These are phyloP conservation scores for Styela plicata DNA, from an alignment of 23 tunicate genomes.

Conservation along the genomic window DNA sequence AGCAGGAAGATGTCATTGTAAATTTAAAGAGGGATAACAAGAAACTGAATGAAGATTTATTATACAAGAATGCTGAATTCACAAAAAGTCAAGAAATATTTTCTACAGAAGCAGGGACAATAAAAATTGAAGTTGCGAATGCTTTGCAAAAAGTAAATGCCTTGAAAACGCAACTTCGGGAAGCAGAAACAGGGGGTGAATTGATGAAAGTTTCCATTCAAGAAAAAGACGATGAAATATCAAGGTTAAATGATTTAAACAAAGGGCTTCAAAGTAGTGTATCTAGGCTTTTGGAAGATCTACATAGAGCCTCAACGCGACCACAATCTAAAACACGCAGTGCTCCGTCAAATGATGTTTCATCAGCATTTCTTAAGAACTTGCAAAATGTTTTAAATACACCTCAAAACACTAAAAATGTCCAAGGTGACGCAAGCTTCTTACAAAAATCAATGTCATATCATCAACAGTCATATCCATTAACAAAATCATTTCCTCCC, in stretches of 20 bases:
- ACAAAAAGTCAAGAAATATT: conserved; percentile 55
- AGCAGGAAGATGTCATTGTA: conserved; percentile 10
- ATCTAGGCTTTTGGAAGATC: conserved; percentile 58
- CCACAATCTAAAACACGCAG: not conserved
- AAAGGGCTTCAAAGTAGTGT: conserved; percentile 82
- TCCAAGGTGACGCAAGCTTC: not conserved
- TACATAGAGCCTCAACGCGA: conserved; percentile 24
- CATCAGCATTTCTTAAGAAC: conserved; percentile 4
- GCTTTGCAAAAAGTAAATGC: conserved; percentile 60
- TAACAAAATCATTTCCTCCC: conserved; percentile 11
- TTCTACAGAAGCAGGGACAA: conserved; percentile 47
- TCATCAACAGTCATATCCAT: not conserved
- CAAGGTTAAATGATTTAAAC: conserved; percentile 58
- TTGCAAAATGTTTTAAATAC: conserved; percentile 10
- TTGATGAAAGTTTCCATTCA: conserved; percentile 21
- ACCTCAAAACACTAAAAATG: not conserved
- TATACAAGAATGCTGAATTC: conserved; percentile 45
- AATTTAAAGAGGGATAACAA: not conserved
- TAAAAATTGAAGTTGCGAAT: conserved; percentile 47
- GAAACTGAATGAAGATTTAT: conserved; percentile 25
- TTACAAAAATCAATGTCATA: not conserved
- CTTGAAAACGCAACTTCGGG: conserved; percentile 35
- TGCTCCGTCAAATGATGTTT: not conserved
- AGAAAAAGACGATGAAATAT: conserved; percentile 65
- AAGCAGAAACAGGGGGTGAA: conserved; percentile 35